phyloP scores from a whole-genome alignment of 1,140 invertebrate species.

The Leguminivora glycinivorella region DNA sequence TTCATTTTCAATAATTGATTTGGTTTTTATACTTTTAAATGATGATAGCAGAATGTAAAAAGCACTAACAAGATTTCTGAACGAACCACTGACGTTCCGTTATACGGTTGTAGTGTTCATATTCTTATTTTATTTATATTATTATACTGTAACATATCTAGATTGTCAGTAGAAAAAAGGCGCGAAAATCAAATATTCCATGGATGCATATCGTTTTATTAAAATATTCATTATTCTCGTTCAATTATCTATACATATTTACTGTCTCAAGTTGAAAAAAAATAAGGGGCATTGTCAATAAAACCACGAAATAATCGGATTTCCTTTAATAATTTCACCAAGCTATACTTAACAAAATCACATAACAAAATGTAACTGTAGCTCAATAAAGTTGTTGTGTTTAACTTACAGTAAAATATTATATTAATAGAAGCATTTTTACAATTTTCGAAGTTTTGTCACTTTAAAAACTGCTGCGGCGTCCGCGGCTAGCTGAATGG shows the following conservation, averaged over 20 bases:
- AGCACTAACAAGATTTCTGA: not conserved
- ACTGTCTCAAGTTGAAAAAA: too few species aligned
- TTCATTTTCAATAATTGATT: not conserved
- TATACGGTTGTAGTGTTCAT: not conserved
- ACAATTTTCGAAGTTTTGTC: slow-evolving; percentile 9
- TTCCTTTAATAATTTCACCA: slow-evolving; percentile 49
- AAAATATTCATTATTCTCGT: too few species aligned
- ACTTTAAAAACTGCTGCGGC: not conserved
- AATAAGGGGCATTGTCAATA: not conserved
- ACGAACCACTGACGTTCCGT: slow-evolving; percentile 5
- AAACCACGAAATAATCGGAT: slow-evolving; percentile 37
- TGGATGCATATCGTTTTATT: too few species aligned
- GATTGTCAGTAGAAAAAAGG: too few species aligned
- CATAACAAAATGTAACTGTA: slow-evolving; percentile 39
- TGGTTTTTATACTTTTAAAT: not conserved
- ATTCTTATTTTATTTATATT: too few species aligned
- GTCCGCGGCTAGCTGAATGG: not conserved
- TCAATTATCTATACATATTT: too few species aligned
- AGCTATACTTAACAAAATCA: slow-evolving; percentile 44
- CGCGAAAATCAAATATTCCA: too few species aligned
- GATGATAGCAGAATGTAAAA: not conserved
- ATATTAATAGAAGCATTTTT: slow-evolving; percentile 21
- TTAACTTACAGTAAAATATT: slow-evolving; percentile 27
- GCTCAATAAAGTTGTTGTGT: slow-evolving; percentile 19
- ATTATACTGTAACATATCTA: too few species aligned